phyloP scores from a whole-genome alignment of 2,797 vertebrate species.

The Mormyrus hasselquistii region DNA sequence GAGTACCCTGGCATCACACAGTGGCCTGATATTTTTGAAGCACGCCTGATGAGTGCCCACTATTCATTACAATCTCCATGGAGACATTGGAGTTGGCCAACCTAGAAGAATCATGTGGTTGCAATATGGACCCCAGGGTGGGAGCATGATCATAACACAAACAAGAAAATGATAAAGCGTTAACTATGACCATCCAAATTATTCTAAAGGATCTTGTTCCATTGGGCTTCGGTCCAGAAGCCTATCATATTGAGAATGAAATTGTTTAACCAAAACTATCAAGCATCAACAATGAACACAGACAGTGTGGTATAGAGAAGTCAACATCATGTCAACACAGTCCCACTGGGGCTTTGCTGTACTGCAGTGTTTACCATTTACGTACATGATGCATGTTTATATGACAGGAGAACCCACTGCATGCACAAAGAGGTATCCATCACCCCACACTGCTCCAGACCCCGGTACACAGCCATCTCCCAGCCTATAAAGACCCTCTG shows the following conservation, averaged over 20 bases:
- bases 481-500: not conserved
- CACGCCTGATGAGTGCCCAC: not conserved
- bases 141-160: not conserved
- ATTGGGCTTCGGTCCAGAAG: not conserved
- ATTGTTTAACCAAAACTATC: slow-evolving; percentile 4
- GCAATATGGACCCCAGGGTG: not conserved
- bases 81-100: not conserved
- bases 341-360: not conserved
- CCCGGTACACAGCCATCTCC: not conserved
- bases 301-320: not conserved
- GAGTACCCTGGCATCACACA: not conserved
- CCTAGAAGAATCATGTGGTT: slow-evolving; percentile 1
- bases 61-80: not conserved
- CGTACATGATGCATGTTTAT: not conserved
- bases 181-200: not conserved
- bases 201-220: not conserved
- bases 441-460: not conserved
- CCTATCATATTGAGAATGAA: not conserved
- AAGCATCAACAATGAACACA: not conserved
- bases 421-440: not conserved
- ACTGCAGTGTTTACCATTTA: slow-evolving; percentile 2
- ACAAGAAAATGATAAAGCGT: slow-evolving; percentile 2
- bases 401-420: not conserved
- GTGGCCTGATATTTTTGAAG: not conserved
- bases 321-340: not conserved